Conservation (phyloP, 30 jellyfish, hydroid and myxozoan species). For the Chrysaora quinquecirrha region DNA sequence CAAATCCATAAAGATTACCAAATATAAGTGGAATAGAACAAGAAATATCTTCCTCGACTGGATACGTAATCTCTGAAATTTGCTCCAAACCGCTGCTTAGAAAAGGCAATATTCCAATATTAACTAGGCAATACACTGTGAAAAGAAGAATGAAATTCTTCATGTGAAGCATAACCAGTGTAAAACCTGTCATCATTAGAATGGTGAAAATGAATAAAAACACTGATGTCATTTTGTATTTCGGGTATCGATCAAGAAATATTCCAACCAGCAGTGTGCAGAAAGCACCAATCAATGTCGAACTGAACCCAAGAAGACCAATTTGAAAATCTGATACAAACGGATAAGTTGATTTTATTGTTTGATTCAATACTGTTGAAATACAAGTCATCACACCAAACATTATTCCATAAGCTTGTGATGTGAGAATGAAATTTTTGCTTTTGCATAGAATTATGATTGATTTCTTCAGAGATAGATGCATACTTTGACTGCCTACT, state of each 20-base stretch:
- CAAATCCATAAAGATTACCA: conserved; percentile 80
- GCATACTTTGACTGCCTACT: conserved; percentile 10
- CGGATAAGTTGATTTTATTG: conserved; percentile 31
- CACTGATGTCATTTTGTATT: conserved; percentile 48
- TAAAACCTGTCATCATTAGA: conserved; percentile 52
- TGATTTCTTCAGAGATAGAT: conserved; percentile 23
- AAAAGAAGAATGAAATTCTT: conserved; percentile 41
- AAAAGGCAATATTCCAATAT: conserved; percentile 64
- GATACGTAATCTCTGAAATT: conserved; percentile 84
- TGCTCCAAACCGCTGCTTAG: conserved; percentile 81
- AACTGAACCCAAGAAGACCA: conserved; percentile 90
- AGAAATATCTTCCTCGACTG: conserved; percentile 79
- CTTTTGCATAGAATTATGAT: conserved; percentile 50
- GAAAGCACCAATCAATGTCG: conserved; percentile 52
- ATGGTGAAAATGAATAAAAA: conserved; percentile 42
- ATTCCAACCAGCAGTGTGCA: conserved; percentile 64
- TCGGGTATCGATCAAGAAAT: conserved; percentile 49
- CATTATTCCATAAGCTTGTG: conserved; percentile 71
- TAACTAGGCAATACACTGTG: conserved; percentile 29
- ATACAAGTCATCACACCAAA: conserved; percentile 63
- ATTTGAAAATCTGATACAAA: conserved; percentile 33
- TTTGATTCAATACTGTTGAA: conserved; percentile 50
- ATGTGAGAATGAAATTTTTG: conserved; percentile 52
- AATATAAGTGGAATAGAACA: conserved; percentile 61
- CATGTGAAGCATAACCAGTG: conserved; percentile 38